Base-by-base conservation (phyloP, 2,113 vertebrate species). In the Cavia porcellus region DNA sequence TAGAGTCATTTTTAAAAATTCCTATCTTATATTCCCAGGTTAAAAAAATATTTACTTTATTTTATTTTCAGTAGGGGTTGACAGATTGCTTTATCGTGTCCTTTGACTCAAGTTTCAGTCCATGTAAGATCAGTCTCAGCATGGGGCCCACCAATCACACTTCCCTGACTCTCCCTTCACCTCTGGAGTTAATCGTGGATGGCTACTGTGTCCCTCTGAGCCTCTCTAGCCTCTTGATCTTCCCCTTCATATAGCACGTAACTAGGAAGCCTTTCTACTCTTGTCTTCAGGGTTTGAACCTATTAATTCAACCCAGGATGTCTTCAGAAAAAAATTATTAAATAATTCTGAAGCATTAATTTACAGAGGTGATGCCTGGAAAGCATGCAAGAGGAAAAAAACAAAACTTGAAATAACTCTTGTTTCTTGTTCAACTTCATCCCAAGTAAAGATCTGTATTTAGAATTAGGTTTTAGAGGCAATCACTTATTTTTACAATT, bases 401-500 rank as follows among this genome's bases (percentile, higher is more conserved):
- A 9, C 50, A 57, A 57, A 74, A 72, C 66, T 50, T 62, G 83
- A 75, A 75, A 5, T 55, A 5, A 7, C 55, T 72, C 42, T 42
- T 62, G 3, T 4, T 10, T 61, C 62, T 94, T 19, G 30, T 52
- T 82, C 64, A 89, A 61, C 64, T 38, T 89, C 24, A 79, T 45
- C 61, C n/a, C 30, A 38, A 86, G 55, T 42, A 61, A 83, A 64
- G 55, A 38, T 86, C 24, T 35, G 22, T 75, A 89, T n/a, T 13
- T 35, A 70, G 15, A 81, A 42, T 81, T n/a, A 92, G 17, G 12
- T 88, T 88, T 93, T 89, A 77, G 92, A 93, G 42, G 89, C 45
- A 95, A 45, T 72, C 28, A 79, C 17, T 66, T n/a, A 57, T 84
- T 95, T 84, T 90, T 90, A 64, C 35, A 90, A 52, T 72, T 86